Evolutionary conservation across 2,113 vertebrate genomes (phyloP).

Genomic region (Scolopax mira): DNA sequence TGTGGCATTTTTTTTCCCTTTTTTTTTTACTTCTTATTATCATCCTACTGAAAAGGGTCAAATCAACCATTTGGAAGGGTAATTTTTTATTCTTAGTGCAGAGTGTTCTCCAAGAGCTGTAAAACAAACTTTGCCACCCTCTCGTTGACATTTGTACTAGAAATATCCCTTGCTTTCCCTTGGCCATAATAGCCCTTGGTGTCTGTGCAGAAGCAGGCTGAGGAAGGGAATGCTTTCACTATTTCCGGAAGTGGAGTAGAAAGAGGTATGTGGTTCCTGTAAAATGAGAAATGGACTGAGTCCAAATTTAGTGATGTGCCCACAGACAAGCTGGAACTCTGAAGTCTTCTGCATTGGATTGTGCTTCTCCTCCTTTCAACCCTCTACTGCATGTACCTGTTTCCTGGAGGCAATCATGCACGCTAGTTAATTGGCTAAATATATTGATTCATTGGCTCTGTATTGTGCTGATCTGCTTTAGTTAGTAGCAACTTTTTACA

Average conservation of each 20-base stretch:
- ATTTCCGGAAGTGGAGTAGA: neutral
- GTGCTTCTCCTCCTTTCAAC: neutral
- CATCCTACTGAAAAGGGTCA: neutral
- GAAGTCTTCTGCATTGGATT: neutral
- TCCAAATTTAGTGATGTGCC: neutral
- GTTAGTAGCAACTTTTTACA: neutral
- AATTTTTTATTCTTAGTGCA: neutral
- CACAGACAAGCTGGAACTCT: neutral
- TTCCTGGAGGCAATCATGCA: neutral
- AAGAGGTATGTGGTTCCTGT: neutral
- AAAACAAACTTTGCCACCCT: neutral
- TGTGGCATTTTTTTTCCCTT: neutral
- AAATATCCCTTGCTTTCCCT: neutral
- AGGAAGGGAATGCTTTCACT: neutral
- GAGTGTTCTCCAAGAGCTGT: neutral
- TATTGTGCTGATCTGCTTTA: neutral
- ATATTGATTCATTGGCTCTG: neutral
- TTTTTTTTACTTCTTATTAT: neutral
- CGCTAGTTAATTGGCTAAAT: neutral
- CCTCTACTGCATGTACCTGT: neutral
- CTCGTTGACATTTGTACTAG: neutral
- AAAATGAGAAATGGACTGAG: neutral
- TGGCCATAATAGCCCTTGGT: neutral
- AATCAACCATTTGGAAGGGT: slow-evolving; percentile 15
- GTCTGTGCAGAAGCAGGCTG: neutral